Evolutionary conservation across 2,888 invertebrate genomes (phyloP), one percentile per base, ranked within the genome.

Genomic region (Rhaphigaster nebulosa): DNA sequence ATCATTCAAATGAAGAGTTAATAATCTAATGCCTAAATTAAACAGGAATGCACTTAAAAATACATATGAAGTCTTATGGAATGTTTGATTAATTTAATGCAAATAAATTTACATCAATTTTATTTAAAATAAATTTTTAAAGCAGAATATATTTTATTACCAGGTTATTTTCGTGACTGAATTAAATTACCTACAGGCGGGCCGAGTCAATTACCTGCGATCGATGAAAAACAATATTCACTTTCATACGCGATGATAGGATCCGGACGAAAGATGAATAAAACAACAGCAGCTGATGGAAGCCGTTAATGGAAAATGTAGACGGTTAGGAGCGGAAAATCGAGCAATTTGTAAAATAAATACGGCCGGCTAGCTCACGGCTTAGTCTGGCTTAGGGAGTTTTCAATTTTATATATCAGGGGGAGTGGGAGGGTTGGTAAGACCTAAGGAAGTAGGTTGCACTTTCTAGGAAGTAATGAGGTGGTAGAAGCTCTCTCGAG

Each of bases 301-400:
- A 76, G 70, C 70, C 70, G 70, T 76, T 76, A 76, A 76, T 76
- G 70, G 70, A 76, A 76, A 76, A 76, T 76, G 70, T 34, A 76
- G 8, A 38, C 26, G 34, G 70, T 20, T 20, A 38, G 34, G 34
- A 76, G 70, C 23, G 34, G 70, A 76, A 76, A 76, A 76, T 76
- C 38, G 70, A 76, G 70, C 70, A 76, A 76, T 76, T 76, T 76
- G 70, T 76, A 76, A 76, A 38, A 76, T 76, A 76, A 76, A 76
- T 76, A 76, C 70, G 70, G 5, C 23, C 34, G 34, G 20, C 38
- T 76, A 38, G 70, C 34, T 38, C 34, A 38, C 20, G 8, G 70
- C 70, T 76, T 76, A 76, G 20, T 38, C 70, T 18, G 20, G 70
- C 38, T 38, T 18, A 38, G 20, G 70, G 20, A 38, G 29, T 38